Conservation (phyloP, 2,888 invertebrate species). For the Nemotelus nigrinus region DNA sequence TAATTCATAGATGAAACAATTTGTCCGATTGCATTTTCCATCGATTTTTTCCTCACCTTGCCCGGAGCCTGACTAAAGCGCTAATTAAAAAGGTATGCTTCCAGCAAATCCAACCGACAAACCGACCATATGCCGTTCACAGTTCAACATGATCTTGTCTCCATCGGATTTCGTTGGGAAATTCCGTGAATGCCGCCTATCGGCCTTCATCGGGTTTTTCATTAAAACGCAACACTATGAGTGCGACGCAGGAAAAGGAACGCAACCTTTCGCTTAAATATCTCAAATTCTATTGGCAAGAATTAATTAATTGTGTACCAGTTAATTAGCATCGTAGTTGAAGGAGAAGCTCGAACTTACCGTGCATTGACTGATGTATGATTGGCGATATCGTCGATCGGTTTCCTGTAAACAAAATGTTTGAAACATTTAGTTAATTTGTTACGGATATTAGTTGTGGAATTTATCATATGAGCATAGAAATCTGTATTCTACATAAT, state of each 20-base stretch:
- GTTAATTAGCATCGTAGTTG: constrained; percentile 41
- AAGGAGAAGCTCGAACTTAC: constrained; percentile 70
- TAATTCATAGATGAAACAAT: constrained; percentile 48
- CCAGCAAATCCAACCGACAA: constrained; percentile 23
- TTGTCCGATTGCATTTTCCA: constrained; percentile 45
- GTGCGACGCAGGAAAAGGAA: not conserved
- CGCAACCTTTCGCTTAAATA: not conserved
- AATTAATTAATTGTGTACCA: constrained; percentile 46
- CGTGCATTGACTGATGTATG: constrained; percentile 87
- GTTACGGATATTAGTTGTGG: no score
- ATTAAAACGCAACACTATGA: not conserved
- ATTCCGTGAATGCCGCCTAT: constrained; percentile 52
- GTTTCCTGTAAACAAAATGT: constrained; percentile 75
- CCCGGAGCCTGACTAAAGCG: constrained; percentile 34
- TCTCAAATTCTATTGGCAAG: constrained; percentile 43
- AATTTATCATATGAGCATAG: no score
- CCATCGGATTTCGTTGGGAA: constrained; percentile 51
- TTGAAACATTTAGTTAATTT: no score
- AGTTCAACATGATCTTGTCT: constrained; percentile 43
- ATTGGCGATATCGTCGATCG: constrained; percentile 86
- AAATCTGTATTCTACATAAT: no score
- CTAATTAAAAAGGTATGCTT: constrained; percentile 51
- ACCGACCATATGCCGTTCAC: constrained; percentile 19
- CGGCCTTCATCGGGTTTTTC: constrained; percentile 53
- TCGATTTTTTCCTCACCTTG: constrained; percentile 27